Conservation (phyloP, 2,797 vertebrate genomes). For the Acipenser transmontanus region DNA sequence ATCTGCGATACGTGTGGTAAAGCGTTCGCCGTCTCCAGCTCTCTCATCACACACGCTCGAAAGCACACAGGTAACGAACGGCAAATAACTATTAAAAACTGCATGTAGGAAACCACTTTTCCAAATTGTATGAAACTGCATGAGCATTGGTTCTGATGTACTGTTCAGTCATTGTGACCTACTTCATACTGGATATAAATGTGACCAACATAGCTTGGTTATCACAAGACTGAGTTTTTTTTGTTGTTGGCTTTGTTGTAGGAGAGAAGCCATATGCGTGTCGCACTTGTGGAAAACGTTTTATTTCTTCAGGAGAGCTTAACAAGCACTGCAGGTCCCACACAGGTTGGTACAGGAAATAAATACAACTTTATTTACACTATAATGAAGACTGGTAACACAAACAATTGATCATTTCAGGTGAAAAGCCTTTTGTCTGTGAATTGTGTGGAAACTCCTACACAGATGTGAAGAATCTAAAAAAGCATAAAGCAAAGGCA, state of each 20-base stretch:
- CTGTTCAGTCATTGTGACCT: no score
- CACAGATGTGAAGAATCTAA: slow-evolving; percentile 90
- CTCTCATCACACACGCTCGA: slow-evolving; percentile 89
- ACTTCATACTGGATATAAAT: no score
- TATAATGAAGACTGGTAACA: background rate
- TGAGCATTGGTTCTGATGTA: no score
- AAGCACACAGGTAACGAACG: slow-evolving; percentile 81
- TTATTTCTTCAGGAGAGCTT: slow-evolving; percentile 89
- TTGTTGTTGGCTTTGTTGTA: slow-evolving; percentile 39
- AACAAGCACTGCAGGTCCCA: slow-evolving; percentile 92
- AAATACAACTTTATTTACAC: slow-evolving; percentile 34
- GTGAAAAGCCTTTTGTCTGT: slow-evolving; percentile 88
- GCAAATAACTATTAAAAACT: background rate
- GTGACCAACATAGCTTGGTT: no score
- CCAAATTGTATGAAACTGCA: no score
- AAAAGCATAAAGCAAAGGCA: slow-evolving; percentile 90
- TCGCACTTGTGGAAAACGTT: slow-evolving; percentile 82
- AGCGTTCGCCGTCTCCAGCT: slow-evolving; percentile 93
- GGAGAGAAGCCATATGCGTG: slow-evolving; percentile 95
- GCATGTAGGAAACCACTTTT: no score
- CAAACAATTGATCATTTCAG: slow-evolving; percentile 38
- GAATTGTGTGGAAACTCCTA: slow-evolving; percentile 92
- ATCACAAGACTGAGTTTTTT: background rate
- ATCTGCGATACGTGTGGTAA: slow-evolving; percentile 94
- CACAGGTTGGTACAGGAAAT: slow-evolving; percentile 68